These are phyloP conservation scores for Semicossyphus pulcher DNA, from an alignment of 2,113 vertebrate species.

Conservation along the genomic window DNA sequence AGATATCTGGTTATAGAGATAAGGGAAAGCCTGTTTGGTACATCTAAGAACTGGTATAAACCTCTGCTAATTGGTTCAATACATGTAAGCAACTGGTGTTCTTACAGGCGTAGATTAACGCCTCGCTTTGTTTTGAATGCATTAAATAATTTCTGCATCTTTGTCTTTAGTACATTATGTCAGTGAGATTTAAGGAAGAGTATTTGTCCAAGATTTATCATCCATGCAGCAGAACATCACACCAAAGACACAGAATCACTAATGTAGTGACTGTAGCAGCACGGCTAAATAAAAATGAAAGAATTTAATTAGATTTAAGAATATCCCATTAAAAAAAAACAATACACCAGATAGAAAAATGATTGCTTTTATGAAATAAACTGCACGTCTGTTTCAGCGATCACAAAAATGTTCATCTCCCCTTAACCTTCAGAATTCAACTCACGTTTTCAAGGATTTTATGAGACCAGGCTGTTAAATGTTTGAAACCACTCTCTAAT, in stretches of 20 bases:
- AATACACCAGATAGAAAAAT: background rate
- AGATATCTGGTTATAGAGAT: background rate
- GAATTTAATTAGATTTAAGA: background rate
- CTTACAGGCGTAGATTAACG: background rate
- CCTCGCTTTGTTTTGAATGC: background rate
- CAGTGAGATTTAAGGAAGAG: background rate
- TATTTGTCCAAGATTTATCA: background rate
- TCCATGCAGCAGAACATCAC: background rate
- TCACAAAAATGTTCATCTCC: constrained; percentile 1
- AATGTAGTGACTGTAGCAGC: background rate
- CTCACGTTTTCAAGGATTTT: no score
- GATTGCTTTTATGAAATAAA: background rate
- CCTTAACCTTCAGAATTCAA: constrained; percentile 5
- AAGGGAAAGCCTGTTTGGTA: background rate
- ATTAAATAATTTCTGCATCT: background rate
- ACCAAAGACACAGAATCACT: background rate
- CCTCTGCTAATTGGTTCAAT: background rate
- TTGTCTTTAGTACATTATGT: background rate
- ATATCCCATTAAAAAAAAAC: background rate
- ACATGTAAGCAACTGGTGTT: background rate
- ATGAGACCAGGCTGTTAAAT: no score
- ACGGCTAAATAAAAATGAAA: background rate
- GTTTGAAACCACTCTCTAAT: constrained; percentile 5
- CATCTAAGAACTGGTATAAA: background rate
- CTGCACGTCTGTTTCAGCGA: background rate